Base-by-base conservation (phyloP, 2,113 vertebrate genomes). In the Notothenia rossii region DNA sequence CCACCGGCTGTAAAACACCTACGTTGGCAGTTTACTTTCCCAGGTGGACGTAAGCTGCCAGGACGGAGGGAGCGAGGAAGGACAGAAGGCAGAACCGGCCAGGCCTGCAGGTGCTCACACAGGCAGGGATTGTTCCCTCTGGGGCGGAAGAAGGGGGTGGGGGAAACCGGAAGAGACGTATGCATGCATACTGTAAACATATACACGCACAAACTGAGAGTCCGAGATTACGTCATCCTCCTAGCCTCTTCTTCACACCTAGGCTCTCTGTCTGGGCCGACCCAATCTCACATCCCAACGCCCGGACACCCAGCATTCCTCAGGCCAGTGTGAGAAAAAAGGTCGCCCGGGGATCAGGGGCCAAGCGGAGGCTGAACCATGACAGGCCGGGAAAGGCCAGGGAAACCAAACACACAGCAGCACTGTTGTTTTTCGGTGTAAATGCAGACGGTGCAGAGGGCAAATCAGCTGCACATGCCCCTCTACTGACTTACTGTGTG, bases 341-440 rank as follows among this genome's bases (percentile, higher is more conserved):
- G 89, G 90, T 94, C 86, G 74, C 50, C 62, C 46, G 72, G 84
- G 75, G 91, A 90, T 88, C 92, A 91, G 82, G 90, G 92, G 72
- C 81, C 89, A 65, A 78, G 79, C 46, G 72, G 87, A 91, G 91
- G 68, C 81, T 61, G 74, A 77, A 55, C 62, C 69, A 13, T 3
- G 50, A 78, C 69, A 46, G 49, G 63, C 51, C 33, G 4, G 20
- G 55, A 72, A 77, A 69, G 60, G 63, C 45, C 58, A 49, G 22
- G 67, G 20, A 64, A 18, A 72, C 10, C 63, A 55, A 81, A 77
- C 67, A 45, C 63, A 58, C 53, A 43, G 51, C 45, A 40, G n/a
- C 3, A 36, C 62, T 62, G 53, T 53, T 10, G 40, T 82, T 68
- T 59, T 50, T 36, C 43, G 1, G 51, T 48, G 40, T 18, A 58